These are phyloP conservation scores for Gasterosteus aculeatus DNA, from an alignment of 2,113 vertebrate genomes.

Conservation along the genomic window DNA sequence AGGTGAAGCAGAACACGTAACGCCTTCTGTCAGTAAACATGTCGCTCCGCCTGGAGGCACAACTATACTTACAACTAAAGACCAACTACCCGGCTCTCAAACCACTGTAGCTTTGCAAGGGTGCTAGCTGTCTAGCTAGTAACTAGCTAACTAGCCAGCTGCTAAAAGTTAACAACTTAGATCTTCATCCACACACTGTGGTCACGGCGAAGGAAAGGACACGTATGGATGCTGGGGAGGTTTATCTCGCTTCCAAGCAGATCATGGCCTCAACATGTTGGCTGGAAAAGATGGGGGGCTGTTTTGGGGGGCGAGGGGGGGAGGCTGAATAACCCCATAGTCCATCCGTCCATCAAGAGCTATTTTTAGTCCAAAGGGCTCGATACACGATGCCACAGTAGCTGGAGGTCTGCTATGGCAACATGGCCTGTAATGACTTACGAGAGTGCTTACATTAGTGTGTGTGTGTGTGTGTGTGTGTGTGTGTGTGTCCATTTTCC, in stretches of 20 bases:
- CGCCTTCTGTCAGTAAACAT: too few relatives aligned
- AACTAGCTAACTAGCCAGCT: neutral
- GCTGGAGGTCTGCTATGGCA: constrained; percentile 60
- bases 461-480: constrained; percentile 7
- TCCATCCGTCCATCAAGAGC: neutral
- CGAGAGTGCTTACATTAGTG: constrained; percentile 26
- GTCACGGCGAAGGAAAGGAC: too few relatives aligned
- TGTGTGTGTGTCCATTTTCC: neutral
- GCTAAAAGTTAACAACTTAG: neutral
- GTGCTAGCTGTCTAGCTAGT: neutral
- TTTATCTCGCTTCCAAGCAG: constrained; percentile 11
- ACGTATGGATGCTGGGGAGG: neutral
- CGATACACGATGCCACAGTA: constrained; percentile 28
- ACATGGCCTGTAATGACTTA: constrained; percentile 56
- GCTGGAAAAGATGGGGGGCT: neutral
- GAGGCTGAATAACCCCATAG: neutral
- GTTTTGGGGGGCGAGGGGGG: neutral
- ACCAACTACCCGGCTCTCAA: neutral
- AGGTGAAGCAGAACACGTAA: neutral
- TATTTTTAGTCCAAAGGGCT: constrained; percentile 46
- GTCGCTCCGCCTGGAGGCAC: too few relatives aligned
- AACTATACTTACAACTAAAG: neutral
- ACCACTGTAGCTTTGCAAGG: neutral
- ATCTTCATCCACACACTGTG: too few relatives aligned
- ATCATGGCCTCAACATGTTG: constrained; percentile 1